Percentiles rank a stretch among this genome's conserved stretches.
phyloP scores from a whole-genome alignment of 1,140 invertebrate species.

The Oryzaephilus surinamensis region DNA sequence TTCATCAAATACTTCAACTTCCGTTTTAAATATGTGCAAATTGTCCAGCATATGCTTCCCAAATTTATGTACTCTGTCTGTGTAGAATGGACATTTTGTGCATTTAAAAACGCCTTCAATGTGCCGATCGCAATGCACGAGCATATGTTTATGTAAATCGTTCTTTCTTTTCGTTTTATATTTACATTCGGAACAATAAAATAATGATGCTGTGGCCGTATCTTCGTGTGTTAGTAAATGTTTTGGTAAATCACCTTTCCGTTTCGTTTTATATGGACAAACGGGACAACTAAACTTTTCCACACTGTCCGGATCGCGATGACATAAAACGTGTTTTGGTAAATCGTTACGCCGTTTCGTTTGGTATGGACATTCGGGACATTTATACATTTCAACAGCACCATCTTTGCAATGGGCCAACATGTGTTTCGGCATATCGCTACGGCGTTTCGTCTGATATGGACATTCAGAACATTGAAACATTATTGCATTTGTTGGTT shows the following conservation, averaged over 20 bases:
- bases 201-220: slow-evolving; percentile 1
- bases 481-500: no score
- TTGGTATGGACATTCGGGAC: slow-evolving; percentile 1
- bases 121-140: slow-evolving; percentile 3
- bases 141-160: slow-evolving; percentile 2
- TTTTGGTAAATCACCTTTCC: background rate
- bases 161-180: slow-evolving; percentile 6
- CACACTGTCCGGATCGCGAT: background rate
- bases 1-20: no score
- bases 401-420: background rate
- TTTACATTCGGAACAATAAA: slow-evolving; percentile 2
- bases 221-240: slow-evolving; percentile 4
- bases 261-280: slow-evolving; percentile 5
- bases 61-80: background rate
- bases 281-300: slow-evolving; percentile 4
- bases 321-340: slow-evolving; percentile 1
- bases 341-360: slow-evolving; percentile 4
- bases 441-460: slow-evolving; percentile 4
- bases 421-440: slow-evolving; percentile 3
- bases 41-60: slow-evolving; percentile 5
- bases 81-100: slow-evolving; percentile 5
- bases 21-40: no score
- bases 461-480: slow-evolving; percentile 6
- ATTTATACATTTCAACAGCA: slow-evolving; percentile 4
- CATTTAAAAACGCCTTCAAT: slow-evolving; percentile 4